Conservation (phyloP, 2,797 vertebrate genomes). For the Sebastolobus alascanus region DNA sequence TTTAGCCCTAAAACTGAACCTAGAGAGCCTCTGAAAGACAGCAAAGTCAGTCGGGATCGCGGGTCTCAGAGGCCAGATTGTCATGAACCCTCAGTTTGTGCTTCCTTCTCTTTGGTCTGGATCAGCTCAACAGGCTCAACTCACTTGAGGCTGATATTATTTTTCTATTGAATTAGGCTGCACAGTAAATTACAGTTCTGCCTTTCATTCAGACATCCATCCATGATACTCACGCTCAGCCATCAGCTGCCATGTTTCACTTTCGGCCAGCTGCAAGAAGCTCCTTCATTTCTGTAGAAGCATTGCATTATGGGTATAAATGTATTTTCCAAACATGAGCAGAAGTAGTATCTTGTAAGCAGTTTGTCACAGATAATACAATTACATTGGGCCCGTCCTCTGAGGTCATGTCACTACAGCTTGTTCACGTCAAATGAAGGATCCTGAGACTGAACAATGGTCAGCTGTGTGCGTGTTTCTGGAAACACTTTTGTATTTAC, state of each 20-base stretch:
- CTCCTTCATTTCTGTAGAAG: not conserved
- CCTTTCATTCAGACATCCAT: slow-evolving; percentile 22
- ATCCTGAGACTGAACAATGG: not conserved
- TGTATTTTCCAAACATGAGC: not conserved
- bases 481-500: not conserved
- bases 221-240: not conserved
- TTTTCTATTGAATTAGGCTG: slow-evolving; percentile 26
- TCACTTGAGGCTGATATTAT: slow-evolving; percentile 5
- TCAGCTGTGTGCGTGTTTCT: not conserved
- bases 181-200: slow-evolving; percentile 38
- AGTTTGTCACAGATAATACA: not conserved
- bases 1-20: no score
- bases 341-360: not conserved
- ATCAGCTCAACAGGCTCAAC: slow-evolving; percentile 1
- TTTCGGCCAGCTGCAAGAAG: not conserved
- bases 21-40: no score
- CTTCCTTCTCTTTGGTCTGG: slow-evolving; percentile 10
- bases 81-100: not conserved
- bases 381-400: not conserved
- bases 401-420: not conserved
- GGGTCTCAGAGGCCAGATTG: no score
- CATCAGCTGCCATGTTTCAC: slow-evolving; percentile 14
- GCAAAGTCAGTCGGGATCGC: no score
- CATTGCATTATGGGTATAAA: not conserved
- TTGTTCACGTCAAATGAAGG: not conserved